These are phyloP conservation scores for Microctenopoma steveboyesi DNA, from an alignment of 2,797 vertebrate genomes.

Conservation along the genomic window DNA sequence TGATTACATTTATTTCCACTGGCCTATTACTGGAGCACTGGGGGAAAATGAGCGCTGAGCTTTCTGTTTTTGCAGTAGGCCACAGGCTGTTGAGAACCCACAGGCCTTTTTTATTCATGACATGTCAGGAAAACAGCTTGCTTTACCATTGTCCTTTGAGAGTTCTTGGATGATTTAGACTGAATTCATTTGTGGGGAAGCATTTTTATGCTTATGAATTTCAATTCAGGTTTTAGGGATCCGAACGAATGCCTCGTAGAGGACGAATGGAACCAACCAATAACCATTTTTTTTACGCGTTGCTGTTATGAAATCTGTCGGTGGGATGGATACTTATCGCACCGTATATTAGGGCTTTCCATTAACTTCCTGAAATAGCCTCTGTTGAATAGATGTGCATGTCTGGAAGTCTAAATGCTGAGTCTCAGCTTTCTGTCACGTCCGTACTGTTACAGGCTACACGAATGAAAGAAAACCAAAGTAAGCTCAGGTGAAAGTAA, in stretches of 20 bases:
- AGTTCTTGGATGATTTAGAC: slow-evolving; percentile 63
- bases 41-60: slow-evolving; percentile 71
- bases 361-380: slow-evolving; percentile 31
- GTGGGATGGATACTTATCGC: slow-evolving; percentile 36
- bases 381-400: slow-evolving; percentile 13
- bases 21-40: slow-evolving; percentile 74
- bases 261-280: slow-evolving; percentile 42
- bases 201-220: slow-evolving; percentile 52
- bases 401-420: slow-evolving; percentile 3
- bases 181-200: slow-evolving; percentile 59
- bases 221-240: slow-evolving; percentile 55
- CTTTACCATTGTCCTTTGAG: slow-evolving; percentile 58
- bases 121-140: slow-evolving; percentile 67
- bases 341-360: slow-evolving; percentile 23
- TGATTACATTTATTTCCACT: slow-evolving; percentile 85
- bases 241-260: slow-evolving; percentile 34
- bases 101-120: slow-evolving; percentile 70
- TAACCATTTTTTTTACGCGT: slow-evolving; percentile 10
- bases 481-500: neutral
- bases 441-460: neutral
- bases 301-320: slow-evolving; percentile 20
- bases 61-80: slow-evolving; percentile 68
- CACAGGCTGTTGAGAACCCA: slow-evolving; percentile 56
- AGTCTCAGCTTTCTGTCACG: neutral
- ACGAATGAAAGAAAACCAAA: no score